phyloP scores from a whole-genome alignment of 1,140 invertebrate genomes.

The Chionoecetes opilio region DNA sequence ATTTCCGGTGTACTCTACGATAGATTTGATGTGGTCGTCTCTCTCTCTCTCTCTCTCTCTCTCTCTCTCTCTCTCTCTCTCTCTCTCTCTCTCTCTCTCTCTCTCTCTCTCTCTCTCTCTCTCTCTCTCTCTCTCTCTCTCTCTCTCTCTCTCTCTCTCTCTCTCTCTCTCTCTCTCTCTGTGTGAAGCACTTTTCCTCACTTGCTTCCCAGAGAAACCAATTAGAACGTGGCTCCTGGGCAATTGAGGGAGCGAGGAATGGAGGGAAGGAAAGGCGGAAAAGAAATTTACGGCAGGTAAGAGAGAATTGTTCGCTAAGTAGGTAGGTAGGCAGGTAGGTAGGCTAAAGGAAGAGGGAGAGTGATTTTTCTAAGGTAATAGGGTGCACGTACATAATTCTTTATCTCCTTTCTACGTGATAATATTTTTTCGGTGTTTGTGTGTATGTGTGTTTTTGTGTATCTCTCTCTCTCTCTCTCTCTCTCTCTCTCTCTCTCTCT shows the following conservation, averaged over 20 bases:
- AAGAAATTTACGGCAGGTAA: not conserved
- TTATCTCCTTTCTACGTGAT: not conserved
- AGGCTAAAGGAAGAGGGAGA: not conserved
- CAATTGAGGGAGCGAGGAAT: not conserved
- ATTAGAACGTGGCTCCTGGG: constrained; percentile 27
- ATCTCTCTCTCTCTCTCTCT: too few relatives aligned
- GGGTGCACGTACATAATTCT: not conserved
- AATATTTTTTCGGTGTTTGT: too few relatives aligned
- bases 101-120: too few relatives aligned
- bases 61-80: too few relatives aligned
- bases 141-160: constrained; percentile 27
- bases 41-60: too few relatives aligned
- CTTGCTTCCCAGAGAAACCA: constrained; percentile 6
- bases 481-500: too few relatives aligned
- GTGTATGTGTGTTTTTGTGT: too few relatives aligned
- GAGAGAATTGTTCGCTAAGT: constrained; percentile 29
- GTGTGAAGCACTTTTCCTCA: not conserved
- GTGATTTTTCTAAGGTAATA: not conserved
- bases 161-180: constrained; percentile 25
- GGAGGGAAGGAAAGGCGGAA: not conserved
- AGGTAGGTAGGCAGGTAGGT: not conserved
- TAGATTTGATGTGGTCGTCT: too few relatives aligned
- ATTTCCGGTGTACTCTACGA: too few relatives aligned
- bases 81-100: too few relatives aligned
- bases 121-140: constrained; percentile 9